Percentiles rank a stretch among this genome's conserved stretches.
These are phyloP conservation scores for Euclidia mi DNA, from an alignment of 2,888 invertebrate species.

Conservation along the genomic window DNA sequence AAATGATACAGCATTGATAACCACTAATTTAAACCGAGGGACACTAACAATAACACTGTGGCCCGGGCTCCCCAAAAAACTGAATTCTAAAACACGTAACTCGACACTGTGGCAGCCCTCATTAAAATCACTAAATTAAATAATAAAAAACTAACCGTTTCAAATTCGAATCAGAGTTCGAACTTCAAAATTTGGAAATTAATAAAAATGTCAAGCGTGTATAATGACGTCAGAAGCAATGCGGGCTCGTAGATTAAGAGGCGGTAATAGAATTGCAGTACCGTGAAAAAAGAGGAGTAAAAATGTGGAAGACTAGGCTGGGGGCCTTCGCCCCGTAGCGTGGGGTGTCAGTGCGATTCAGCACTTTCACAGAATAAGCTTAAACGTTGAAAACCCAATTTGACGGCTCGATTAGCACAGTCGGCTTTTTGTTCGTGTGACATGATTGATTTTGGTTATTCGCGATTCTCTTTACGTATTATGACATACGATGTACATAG, in stretches of 20 bases:
- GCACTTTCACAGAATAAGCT: constrained; percentile 85
- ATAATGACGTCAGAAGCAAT: constrained; percentile 60
- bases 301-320: constrained; percentile 68
- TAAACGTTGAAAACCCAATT: constrained; percentile 87
- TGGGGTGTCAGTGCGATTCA: constrained; percentile 81
- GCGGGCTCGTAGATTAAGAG: constrained; percentile 65
- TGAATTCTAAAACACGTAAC: constrained; percentile 75
- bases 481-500: background rate
- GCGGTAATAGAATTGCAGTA: constrained; percentile 78
- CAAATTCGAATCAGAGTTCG: constrained; percentile 51
- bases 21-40: constrained; percentile 76
- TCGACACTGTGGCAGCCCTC: constrained; percentile 79
- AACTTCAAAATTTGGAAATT: constrained; percentile 60
- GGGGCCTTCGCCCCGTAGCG: constrained; percentile 60
- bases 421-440: constrained; percentile 59
- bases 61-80: constrained; percentile 71
- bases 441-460: constrained; percentile 64
- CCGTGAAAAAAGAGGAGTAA: constrained; percentile 75
- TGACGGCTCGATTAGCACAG: constrained; percentile 86
- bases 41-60: constrained; percentile 70
- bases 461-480: background rate
- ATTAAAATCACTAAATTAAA: constrained; percentile 77
- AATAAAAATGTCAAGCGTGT: constrained; percentile 62
- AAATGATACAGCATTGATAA: constrained; percentile 80
- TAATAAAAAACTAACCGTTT: constrained; percentile 59